These are phyloP conservation scores for Hypsibius dujardini DNA, from an alignment of 1,140 invertebrate species.

Conservation along the genomic window DNA sequence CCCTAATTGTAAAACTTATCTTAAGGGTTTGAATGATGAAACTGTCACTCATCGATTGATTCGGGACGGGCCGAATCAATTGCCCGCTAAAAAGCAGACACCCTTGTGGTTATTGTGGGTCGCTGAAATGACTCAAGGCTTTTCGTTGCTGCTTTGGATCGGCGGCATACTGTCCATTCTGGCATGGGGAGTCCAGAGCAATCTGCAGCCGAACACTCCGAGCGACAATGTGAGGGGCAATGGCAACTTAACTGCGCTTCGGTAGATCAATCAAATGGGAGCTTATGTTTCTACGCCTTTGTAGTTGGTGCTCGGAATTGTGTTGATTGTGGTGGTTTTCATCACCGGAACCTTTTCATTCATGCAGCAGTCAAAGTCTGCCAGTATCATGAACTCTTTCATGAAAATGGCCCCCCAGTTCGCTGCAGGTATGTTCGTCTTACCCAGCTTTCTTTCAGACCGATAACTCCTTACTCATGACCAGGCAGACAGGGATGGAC, in stretches of 20 bases:
- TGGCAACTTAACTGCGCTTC: conserved; percentile 9
- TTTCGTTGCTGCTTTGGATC: conserved; percentile 55
- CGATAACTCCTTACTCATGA: too few species aligned
- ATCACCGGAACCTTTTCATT: conserved; percentile 9
- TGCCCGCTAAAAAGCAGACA: conserved; percentile 43
- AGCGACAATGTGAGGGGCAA: conserved; percentile 34
- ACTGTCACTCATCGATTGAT: conserved; percentile 78
- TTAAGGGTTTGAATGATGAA: conserved; percentile 66
- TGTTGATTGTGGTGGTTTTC: background rate
- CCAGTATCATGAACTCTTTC: conserved; percentile 7
- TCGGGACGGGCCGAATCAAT: conserved; percentile 80
- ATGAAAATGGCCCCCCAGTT: conserved; percentile 13
- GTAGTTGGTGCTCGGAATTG: conserved; percentile 1
- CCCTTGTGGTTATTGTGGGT: conserved; percentile 47
- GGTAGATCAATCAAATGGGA: conserved; percentile 8
- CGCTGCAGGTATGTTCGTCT: background rate
- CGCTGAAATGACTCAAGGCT: conserved; percentile 49
- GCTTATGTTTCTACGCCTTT: background rate
- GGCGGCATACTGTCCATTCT: conserved; percentile 52
- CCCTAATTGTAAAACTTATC: background rate
- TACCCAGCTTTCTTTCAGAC: too few species aligned
- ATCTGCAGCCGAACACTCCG: conserved; percentile 30
- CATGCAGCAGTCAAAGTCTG: background rate
- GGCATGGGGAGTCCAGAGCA: conserved; percentile 43
- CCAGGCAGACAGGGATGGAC: too few species aligned